A percentile compares a stretch with the other conserved stretches of the same genome.
These are phyloP conservation scores for Falco cherrug DNA, from an alignment of 2,797 vertebrate genomes.

Conservation along the genomic window DNA sequence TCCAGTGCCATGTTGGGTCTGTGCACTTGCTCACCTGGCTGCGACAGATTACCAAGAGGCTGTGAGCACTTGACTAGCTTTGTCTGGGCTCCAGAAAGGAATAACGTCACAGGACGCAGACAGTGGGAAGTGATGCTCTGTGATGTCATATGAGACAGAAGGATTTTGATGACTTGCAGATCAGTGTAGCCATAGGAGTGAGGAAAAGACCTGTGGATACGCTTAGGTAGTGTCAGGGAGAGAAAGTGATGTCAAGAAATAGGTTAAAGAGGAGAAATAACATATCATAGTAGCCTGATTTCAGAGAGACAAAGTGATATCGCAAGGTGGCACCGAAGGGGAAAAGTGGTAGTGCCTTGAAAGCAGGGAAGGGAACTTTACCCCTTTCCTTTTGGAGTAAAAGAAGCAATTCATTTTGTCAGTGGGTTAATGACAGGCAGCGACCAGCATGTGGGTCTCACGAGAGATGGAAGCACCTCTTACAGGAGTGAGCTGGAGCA, in stretches of 20 bases:
- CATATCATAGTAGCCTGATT: not conserved
- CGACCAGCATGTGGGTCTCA: not conserved
- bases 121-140: not conserved
- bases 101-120: not conserved
- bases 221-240: not conserved
- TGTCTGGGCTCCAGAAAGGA: not conserved
- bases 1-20: not conserved
- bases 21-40: not conserved
- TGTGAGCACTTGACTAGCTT: not conserved
- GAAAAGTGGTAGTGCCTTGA: not conserved
- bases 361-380: not conserved
- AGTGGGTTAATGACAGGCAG: not conserved
- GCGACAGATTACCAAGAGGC: not conserved
- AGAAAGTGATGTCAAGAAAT: not conserved
- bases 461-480: not conserved
- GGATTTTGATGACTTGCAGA: not conserved
- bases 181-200: not conserved
- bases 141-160: not conserved
- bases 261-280: not conserved
- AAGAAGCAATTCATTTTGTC: rapidly evolving
- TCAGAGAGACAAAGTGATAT: not conserved
- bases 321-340: not conserved
- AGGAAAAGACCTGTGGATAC: not conserved
- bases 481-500: not conserved
- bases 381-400: not conserved